Evolutionary conservation across 2,113 vertebrate species (phyloP).

Genomic region (Pycnonotus jocosus): DNA sequence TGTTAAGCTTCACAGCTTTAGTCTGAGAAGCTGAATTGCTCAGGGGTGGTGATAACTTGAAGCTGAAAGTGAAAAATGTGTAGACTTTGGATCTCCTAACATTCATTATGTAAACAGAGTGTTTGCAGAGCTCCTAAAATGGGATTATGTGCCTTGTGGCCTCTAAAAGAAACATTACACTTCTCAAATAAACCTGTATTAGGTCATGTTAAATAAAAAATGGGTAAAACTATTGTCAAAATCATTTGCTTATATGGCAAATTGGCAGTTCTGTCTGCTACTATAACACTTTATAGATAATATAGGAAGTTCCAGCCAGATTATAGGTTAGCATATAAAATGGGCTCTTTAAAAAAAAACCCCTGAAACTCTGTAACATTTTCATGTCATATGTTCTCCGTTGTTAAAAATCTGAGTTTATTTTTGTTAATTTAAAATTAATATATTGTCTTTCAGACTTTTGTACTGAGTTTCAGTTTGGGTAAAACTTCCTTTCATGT

Average conservation of each 20-base stretch:
- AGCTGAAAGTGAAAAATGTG: not conserved
- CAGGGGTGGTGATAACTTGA: not conserved
- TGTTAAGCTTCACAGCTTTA: not conserved
- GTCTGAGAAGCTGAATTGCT: not conserved
- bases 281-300: not conserved
- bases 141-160: not conserved
- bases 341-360: not conserved
- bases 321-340: not conserved
- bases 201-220: not conserved
- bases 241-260: not conserved
- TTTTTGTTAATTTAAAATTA: conserved; percentile 7
- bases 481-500: conserved; percentile 4
- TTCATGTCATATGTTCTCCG: not conserved
- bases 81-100: conserved; percentile 5
- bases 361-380: not conserved
- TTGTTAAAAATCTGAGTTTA: not conserved
- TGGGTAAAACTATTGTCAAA: not conserved
- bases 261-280: not conserved
- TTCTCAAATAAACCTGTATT: not conserved
- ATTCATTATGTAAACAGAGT: not conserved
- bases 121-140: conserved; percentile 19
- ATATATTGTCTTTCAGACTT: not conserved
- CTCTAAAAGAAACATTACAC: not conserved
- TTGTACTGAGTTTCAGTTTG: not conserved
- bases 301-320: not conserved